Evolutionary conservation across 2,888 invertebrate genomes (phyloP), one percentile per base, ranked within the genome.

Genomic region (Eupeodes luniger): DNA sequence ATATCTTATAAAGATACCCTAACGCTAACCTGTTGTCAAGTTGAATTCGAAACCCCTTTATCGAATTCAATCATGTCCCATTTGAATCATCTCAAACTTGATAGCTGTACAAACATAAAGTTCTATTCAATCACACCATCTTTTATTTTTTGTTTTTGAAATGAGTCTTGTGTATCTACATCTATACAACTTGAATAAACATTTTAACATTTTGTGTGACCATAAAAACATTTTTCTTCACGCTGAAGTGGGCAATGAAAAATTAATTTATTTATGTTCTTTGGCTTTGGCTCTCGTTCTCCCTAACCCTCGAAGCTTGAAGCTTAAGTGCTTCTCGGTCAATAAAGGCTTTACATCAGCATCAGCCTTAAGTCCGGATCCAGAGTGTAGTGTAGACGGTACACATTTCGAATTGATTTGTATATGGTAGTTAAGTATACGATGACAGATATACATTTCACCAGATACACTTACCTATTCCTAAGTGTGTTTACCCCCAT

Each of bases 261-360:
- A 85, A 81, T 88, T 81, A 88, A 88, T 88, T 88, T 88, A 88
- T 85, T 88, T 88, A 85, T 88, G 88, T 88, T 88, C 81, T 85
- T 72, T 70, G 75, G 78, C 36, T 5, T 12, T 53, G 16, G 12
- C 11, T 16, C 72, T 81, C 77, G 76, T 19, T 47, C 47, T 55
- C 55, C 27, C 27, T 27, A 27, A 10, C 49, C 7, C 74, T 88
- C 75, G 66, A 44, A 76, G 64, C 78, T 81, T 88, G 70, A 44
- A 77, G 64, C 78, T 85, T 88, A 88, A 88, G 88, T 88, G 88
- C 69, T 84, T 85, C 84, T 85, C 55, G 85, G 85, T 88, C 81
- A 88, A 88, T 85, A 85, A 19, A 70, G 66, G 77, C 77, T 78
- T 75, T 75, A 66, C 6, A 77, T 40, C 40, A 40, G 40, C 40